Conservation (phyloP, 2,888 invertebrate genomes). For the Rosalia funebris region DNA sequence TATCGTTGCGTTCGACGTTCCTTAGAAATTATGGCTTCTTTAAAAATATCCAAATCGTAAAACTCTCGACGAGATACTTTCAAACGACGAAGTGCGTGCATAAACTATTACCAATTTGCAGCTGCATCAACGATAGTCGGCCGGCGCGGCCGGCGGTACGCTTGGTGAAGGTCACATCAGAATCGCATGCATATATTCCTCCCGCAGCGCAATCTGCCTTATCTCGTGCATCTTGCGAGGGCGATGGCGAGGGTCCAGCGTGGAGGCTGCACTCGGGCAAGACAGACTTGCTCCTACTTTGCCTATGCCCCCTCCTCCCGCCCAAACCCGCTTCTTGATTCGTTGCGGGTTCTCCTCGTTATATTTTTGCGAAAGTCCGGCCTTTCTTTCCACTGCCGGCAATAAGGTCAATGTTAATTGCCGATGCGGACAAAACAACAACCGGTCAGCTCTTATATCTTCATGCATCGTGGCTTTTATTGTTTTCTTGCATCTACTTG, state of each 20-base stretch:
- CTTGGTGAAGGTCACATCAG: slow-evolving; percentile 50
- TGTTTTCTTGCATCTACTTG: slow-evolving; percentile 34
- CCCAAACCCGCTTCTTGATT: slow-evolving; percentile 60
- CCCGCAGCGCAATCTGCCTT: slow-evolving; percentile 50
- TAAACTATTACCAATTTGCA: slow-evolving; percentile 35
- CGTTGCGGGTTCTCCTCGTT: slow-evolving; percentile 45
- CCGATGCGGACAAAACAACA: slow-evolving; percentile 45
- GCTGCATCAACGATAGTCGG: slow-evolving; percentile 33
- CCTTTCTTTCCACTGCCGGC: slow-evolving; percentile 47
- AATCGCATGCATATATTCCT: slow-evolving; percentile 48
- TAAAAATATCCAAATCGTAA: too few species aligned
- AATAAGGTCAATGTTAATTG: slow-evolving; percentile 58
- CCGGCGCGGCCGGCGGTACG: slow-evolving; percentile 43
- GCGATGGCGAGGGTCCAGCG: slow-evolving; percentile 36
- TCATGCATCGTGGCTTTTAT: slow-evolving; percentile 45
- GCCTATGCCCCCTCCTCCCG: slow-evolving; percentile 69
- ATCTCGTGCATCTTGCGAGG: slow-evolving; percentile 49
- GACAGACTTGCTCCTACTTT: slow-evolving; percentile 57
- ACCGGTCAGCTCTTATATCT: slow-evolving; percentile 47
- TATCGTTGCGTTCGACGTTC: too few species aligned
- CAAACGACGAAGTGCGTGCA: slow-evolving; percentile 27
- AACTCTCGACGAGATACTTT: too few species aligned
- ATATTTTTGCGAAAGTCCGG: slow-evolving; percentile 62
- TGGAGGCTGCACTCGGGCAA: slow-evolving; percentile 20
- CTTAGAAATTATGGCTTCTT: too few species aligned